phyloP scores from a whole-genome alignment of 1,140 invertebrate species.

The Trichonephila clavata region DNA sequence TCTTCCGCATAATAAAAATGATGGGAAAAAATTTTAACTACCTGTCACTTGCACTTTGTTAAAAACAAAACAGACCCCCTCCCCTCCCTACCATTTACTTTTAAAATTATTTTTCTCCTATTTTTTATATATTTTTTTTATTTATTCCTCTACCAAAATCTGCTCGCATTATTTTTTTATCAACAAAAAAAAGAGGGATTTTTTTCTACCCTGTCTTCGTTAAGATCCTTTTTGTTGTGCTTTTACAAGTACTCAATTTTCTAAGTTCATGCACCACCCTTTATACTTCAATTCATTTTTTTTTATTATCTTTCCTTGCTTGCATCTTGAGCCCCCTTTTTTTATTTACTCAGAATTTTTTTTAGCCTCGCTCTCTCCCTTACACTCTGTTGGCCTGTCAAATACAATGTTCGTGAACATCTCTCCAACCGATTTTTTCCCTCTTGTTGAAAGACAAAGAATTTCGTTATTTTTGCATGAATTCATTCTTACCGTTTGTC shows the following conservation, averaged over 20 bases:
- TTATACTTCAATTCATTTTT: conserved; percentile 5
- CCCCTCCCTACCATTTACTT: not conserved
- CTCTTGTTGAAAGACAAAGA: not conserved
- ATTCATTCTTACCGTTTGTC: not conserved
- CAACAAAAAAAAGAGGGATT: no score
- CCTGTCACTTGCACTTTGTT: conserved; percentile 30
- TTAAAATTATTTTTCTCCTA: not conserved
- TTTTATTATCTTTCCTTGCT: not conserved
- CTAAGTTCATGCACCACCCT: not conserved
- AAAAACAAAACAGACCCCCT: not conserved
- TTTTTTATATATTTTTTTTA: not conserved
- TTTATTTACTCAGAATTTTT: conserved; percentile 17
- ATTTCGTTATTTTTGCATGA: not conserved
- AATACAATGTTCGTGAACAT: conserved; percentile 12
- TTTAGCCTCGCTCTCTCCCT: not conserved
- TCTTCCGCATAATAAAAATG: not conserved
- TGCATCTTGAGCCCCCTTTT: not conserved
- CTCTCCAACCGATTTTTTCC: not conserved
- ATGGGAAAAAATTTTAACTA: not conserved
- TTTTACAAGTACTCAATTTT: conserved; percentile 40
- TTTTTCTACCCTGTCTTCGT: not conserved
- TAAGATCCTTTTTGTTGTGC: conserved; percentile 15
- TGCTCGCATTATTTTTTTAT: not conserved
- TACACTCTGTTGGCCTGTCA: conserved; percentile 24
- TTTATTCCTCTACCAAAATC: not conserved